Percentiles rank a stretch among this genome's conserved stretches.
Conservation (phyloP, 2,888 invertebrate genomes). For the Elysia crispata region DNA sequence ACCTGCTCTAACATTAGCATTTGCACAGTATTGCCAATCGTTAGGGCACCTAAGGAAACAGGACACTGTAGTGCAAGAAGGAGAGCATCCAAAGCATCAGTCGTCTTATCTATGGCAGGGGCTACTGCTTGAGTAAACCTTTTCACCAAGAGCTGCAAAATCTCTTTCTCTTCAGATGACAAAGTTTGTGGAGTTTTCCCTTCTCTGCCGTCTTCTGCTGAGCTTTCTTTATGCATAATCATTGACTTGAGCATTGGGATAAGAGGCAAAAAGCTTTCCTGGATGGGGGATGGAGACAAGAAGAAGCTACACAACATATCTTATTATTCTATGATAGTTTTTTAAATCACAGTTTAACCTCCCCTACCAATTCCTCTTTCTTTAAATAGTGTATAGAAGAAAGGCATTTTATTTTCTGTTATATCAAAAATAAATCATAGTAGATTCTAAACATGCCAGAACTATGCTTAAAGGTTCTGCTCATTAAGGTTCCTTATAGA, state of each 20-base stretch:
- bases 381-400: too few relatives aligned
- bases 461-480: too few relatives aligned
- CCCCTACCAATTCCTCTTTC: too few relatives aligned
- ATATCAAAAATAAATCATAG: not conserved
- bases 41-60: not conserved
- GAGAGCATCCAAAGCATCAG: conserved; percentile 45
- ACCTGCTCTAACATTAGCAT: conserved; percentile 55
- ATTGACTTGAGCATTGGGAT: conserved; percentile 13
- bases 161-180: conserved; percentile 21
- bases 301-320: too few relatives aligned
- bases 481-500: not conserved
- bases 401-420: too few relatives aligned
- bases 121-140: conserved; percentile 58
- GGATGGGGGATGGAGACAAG: not conserved
- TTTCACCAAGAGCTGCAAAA: conserved; percentile 55
- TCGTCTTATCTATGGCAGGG: conserved; percentile 39
- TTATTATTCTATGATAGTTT: too few relatives aligned
- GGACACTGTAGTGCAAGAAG: conserved; percentile 39
- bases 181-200: conserved; percentile 23
- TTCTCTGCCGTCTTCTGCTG: not conserved
- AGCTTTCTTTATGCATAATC: conserved; percentile 1
- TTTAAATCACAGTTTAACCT: too few relatives aligned
- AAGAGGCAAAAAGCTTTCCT: conserved; percentile 42
- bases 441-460: too few relatives aligned
- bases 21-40: conserved; percentile 47